phyloP scores from a whole-genome alignment of 1,140 invertebrate genomes.

The Lepidostoma basale region DNA sequence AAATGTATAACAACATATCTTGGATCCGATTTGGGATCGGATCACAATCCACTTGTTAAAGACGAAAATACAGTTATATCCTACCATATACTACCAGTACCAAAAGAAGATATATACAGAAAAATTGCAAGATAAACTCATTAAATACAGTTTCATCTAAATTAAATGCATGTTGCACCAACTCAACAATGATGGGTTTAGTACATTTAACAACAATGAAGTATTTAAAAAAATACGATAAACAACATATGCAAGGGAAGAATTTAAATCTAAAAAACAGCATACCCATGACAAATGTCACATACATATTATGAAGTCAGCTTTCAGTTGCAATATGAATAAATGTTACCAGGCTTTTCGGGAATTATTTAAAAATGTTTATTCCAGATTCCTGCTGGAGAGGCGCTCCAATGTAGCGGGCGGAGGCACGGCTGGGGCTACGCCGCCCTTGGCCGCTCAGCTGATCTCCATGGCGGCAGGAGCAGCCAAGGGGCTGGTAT shows the following conservation, averaged over 20 bases:
- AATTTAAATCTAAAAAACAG: background rate
- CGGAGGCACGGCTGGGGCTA: background rate
- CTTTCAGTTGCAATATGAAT: too few relatives aligned
- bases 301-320: background rate
- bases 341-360: too few relatives aligned
- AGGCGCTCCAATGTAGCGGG: constrained; percentile 11
- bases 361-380: too few relatives aligned
- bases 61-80: too few relatives aligned
- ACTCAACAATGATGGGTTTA: background rate
- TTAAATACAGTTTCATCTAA: too few relatives aligned
- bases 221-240: background rate
- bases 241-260: background rate
- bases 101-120: too few relatives aligned
- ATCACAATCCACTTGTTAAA: too few relatives aligned
- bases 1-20: too few relatives aligned
- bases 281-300: background rate
- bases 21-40: too few relatives aligned
- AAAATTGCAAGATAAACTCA: too few relatives aligned
- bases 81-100: too few relatives aligned
- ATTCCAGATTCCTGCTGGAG: constrained; percentile 31
- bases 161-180: too few relatives aligned
- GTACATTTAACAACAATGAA: background rate
- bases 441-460: constrained; percentile 73
- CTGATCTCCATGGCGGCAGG: constrained; percentile 90
- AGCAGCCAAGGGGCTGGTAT: constrained; percentile 84